These are phyloP conservation scores for Drosophila sulfurigaster DNA, from an alignment of 1,140 invertebrate species.

Conservation along the genomic window DNA sequence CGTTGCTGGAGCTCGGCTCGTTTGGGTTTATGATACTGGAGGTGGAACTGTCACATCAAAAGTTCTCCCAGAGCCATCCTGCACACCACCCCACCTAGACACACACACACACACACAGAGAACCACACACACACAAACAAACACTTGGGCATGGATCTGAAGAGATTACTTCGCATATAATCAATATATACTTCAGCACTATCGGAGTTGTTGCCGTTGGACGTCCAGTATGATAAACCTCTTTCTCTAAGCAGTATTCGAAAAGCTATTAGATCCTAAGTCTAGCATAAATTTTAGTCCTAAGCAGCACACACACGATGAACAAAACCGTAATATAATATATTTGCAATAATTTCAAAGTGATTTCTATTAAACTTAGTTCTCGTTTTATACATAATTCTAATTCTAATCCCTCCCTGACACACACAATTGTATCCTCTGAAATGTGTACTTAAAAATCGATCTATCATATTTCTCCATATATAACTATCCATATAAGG, in stretches of 20 bases:
- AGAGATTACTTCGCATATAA: not conserved
- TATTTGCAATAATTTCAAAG: constrained; percentile 84
- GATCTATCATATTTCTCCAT: constrained; percentile 22
- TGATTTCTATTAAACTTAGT: constrained; percentile 79
- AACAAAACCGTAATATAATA: constrained; percentile 57
- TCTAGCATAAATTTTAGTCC: constrained; percentile 70
- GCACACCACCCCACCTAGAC: constrained; percentile 1
- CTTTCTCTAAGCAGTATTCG: constrained; percentile 85
- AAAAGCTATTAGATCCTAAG: constrained; percentile 84
- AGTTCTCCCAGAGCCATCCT: constrained; percentile 28
- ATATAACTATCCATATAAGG: constrained; percentile 65
- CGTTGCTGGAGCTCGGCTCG: constrained; percentile 55
- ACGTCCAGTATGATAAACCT: constrained; percentile 83
- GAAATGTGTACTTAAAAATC: constrained; percentile 69
- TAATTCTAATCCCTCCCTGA: constrained; percentile 6
- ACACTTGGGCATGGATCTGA: constrained; percentile 28
- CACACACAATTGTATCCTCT: constrained; percentile 35
- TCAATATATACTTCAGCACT: constrained; percentile 1
- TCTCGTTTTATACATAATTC: constrained; percentile 64
- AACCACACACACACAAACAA: not conserved
- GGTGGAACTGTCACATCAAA: constrained; percentile 30
- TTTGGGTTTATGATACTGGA: constrained; percentile 84
- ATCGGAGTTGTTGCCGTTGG: constrained; percentile 27
- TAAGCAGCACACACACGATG: constrained; percentile 54
- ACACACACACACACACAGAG: constrained; percentile 1